Evolutionary conservation across 1,140 invertebrate genomes (phyloP).

Genomic region (Cyrtorhinus lividipennis): DNA sequence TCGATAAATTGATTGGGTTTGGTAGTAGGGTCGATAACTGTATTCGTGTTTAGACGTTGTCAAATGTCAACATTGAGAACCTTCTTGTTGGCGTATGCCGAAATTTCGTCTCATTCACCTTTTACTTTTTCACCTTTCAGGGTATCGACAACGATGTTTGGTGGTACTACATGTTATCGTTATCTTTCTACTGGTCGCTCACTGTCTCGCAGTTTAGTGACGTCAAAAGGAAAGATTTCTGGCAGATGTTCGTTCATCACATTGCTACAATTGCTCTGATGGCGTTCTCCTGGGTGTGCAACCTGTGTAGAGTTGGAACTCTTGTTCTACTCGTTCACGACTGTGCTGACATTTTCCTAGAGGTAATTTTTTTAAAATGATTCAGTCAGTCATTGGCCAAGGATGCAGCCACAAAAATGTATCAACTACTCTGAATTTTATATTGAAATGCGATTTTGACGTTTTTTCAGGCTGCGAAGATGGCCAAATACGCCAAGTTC

Average conservation of each 20-base stretch:
- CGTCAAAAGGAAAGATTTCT: constrained; percentile 87
- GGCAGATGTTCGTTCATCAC: constrained; percentile 97
- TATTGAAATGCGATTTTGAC: too few relatives aligned
- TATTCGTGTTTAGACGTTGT: too few relatives aligned
- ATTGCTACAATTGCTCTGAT: constrained; percentile 80
- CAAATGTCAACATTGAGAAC: too few relatives aligned
- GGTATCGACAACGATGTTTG: constrained; percentile 56
- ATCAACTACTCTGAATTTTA: too few relatives aligned
- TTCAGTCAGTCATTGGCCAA: constrained; percentile 59
- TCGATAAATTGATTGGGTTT: too few relatives aligned
- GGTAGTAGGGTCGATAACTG: too few relatives aligned
- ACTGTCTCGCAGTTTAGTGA: constrained; percentile 88
- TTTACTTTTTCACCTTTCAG: constrained; percentile 33
- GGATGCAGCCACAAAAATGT: too few relatives aligned
- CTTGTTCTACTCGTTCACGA: constrained; percentile 87
- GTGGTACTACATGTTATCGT: constrained; percentile 95
- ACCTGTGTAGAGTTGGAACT: constrained; percentile 81
- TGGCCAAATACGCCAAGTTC: constrained; percentile 79
- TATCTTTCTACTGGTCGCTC: constrained; percentile 91
- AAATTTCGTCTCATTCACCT: too few relatives aligned
- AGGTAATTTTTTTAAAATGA: constrained; percentile 43
- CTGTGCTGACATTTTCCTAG: constrained; percentile 86
- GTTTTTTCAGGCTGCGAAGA: constrained; percentile 65
- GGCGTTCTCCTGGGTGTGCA: constrained; percentile 86
- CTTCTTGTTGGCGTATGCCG: too few relatives aligned